Evolutionary conservation across 2,797 vertebrate genomes (phyloP), one percentile per base, ranked within the genome.

Genomic region (Xenopus petersii): DNA sequence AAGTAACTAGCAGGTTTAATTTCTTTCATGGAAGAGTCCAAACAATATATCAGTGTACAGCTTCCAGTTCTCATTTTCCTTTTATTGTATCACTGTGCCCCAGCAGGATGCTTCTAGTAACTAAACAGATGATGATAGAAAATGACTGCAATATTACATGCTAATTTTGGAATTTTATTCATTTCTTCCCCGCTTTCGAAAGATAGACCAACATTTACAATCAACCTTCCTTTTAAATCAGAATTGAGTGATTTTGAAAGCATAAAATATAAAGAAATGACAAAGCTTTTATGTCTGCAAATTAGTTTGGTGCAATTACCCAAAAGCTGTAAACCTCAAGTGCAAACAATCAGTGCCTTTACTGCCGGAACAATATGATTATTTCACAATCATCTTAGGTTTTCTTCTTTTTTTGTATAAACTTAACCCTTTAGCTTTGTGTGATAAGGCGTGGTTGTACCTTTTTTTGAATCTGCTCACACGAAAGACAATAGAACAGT

Each of bases 151-250:
- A 56, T 48, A 71, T 36, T 60, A 71, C 65, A 55, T 59, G 59
- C 65, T 70, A 59, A 74, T 66, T 67, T 70, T 70, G 65, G 54
- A 59, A 30, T 48, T 70, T 70, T 65, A 67, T 65, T 78, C 60
- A 74, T 70, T 60, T 73, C 67, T 64, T 64, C 54, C 36, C 66
- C 17, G 26, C 51, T 24, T 4, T 9, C 16, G 60, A 46, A 59
- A 65, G 47, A 70, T 36, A 74, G 59, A 55, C 59, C 21, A n/a
- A 42, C 67, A 70, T 64, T 70, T 74, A 46, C 62, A 70, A 65
- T 79, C 71, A 79, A 70, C 74, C 77, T 70, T 69, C 26, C 67
- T 74, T 79, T 74, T 70, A 74, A 69, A 74, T 73, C 70, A 64
- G 58, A 67, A 60, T 16, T 17, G 24, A 49, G 65, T 16, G 12